Evolutionary conservation across 1,140 invertebrate species (phyloP).

Genomic region (Brachystomella parvula): DNA sequence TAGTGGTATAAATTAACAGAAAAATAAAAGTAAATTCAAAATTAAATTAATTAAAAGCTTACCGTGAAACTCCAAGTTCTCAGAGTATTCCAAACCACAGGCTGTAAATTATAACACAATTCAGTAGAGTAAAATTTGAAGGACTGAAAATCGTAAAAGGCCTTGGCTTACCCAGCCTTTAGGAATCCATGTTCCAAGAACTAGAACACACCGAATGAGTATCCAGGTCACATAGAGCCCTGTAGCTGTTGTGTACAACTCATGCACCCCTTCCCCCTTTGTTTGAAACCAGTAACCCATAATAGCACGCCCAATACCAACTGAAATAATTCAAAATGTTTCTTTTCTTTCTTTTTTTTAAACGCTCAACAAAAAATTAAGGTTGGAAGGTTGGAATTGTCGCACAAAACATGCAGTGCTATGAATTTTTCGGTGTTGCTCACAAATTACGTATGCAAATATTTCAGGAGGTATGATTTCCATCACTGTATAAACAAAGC

Average conservation of each 20-base stretch:
- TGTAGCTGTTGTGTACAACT: constrained; percentile 89
- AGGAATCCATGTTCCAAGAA: constrained; percentile 77
- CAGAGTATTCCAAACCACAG: constrained; percentile 24
- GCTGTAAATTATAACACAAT: constrained; percentile 17
- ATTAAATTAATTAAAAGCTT: constrained; percentile 15
- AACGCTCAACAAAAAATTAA: too few relatives aligned
- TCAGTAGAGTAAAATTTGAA: constrained; percentile 14
- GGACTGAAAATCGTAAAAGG: neutral
- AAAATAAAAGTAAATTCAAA: constrained; percentile 7
- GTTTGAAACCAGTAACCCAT: constrained; percentile 37
- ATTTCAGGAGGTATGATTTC: too few relatives aligned
- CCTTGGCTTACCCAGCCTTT: constrained; percentile 76
- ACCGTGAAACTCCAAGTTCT: constrained; percentile 40
- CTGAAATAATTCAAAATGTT: too few relatives aligned
- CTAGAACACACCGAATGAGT: constrained; percentile 61
- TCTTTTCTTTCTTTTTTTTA: too few relatives aligned
- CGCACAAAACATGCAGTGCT: too few relatives aligned
- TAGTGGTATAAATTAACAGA: neutral
- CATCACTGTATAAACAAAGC: too few relatives aligned
- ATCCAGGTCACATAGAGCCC: constrained; percentile 93
- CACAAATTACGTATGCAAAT: too few relatives aligned
- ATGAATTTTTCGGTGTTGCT: too few relatives aligned
- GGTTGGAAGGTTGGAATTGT: too few relatives aligned
- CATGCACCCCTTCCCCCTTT: constrained; percentile 59
- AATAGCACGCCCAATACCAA: constrained; percentile 34